Evolutionary conservation across 2,888 invertebrate species (phyloP).

Genomic region (Timema podura): DNA sequence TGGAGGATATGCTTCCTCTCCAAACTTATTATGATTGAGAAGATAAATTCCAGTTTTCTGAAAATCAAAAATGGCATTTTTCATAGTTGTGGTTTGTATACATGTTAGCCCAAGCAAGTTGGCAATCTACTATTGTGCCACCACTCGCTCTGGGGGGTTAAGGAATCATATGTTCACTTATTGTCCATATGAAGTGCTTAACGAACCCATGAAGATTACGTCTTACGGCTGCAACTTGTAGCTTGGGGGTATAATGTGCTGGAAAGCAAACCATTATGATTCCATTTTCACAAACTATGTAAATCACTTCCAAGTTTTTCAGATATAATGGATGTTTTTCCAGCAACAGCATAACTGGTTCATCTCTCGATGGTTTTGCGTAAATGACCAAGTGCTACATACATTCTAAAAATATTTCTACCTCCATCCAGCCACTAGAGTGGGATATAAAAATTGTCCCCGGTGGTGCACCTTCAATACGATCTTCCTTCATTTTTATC

Average conservation of each 20-base stretch:
- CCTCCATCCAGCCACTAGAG: constrained; percentile 39
- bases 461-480: constrained; percentile 38
- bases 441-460: constrained; percentile 36
- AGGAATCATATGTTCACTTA: too few species aligned
- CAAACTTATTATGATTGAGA: constrained; percentile 13
- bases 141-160: too few species aligned
- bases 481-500: constrained; percentile 37
- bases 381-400: constrained; percentile 37
- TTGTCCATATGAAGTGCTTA: background rate
- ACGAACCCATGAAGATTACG: constrained; percentile 15
- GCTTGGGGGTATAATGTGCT: constrained; percentile 18
- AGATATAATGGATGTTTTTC: constrained; percentile 30
- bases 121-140: too few species aligned
- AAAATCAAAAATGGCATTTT: constrained; percentile 15
- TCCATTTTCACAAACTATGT: constrained; percentile 20
- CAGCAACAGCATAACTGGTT: constrained; percentile 34
- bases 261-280: constrained; percentile 19
- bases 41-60: constrained; percentile 20
- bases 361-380: constrained; percentile 34
- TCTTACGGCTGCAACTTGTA: constrained; percentile 25
- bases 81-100: background rate
- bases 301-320: constrained; percentile 25
- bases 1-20: constrained; percentile 17
- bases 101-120: too few species aligned
- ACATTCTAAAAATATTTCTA: constrained; percentile 39